Percentiles rank a stretch among this genome's conserved stretches.
Conservation (phyloP, 1,140 invertebrate genomes). For the Panonychus citri region DNA sequence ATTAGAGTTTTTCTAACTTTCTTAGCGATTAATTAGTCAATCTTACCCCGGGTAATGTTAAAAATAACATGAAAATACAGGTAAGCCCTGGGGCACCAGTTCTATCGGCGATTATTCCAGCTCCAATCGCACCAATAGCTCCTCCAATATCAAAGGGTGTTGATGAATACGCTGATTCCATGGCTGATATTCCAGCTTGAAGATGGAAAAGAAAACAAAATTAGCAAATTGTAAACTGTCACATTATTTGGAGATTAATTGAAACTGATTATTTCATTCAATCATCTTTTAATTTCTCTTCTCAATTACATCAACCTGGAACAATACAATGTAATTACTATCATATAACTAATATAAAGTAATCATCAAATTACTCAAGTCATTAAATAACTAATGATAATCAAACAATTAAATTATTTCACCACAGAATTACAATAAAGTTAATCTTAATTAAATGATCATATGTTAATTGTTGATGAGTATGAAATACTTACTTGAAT, state of each 20-base stretch:
- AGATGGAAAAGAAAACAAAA: constrained; percentile 15
- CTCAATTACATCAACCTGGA: no score
- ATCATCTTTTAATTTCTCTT: no score
- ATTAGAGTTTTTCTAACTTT: no score
- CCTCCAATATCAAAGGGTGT: constrained; percentile 77
- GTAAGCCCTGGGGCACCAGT: constrained; percentile 57
- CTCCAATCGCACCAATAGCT: constrained; percentile 61
- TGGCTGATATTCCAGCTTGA: constrained; percentile 41
- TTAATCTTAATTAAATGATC: no score
- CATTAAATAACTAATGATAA: no score
- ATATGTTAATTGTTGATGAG: background rate
- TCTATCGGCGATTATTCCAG: constrained; percentile 60
- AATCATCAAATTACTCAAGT: no score
- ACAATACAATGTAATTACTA: no score
- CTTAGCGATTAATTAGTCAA: background rate
- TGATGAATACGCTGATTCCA: constrained; percentile 54
- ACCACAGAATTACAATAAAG: no score
- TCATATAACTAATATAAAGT: no score
- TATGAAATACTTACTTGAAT: constrained; percentile 47
- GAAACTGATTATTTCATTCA: no score
- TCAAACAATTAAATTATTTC: no score
- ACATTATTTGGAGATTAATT: background rate
- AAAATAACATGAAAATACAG: constrained; percentile 52
- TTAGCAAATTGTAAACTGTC: background rate
- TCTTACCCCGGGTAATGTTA: constrained; percentile 56